Base-by-base conservation (phyloP, 2,797 vertebrate species). In the Coranthus polyacanthus region DNA sequence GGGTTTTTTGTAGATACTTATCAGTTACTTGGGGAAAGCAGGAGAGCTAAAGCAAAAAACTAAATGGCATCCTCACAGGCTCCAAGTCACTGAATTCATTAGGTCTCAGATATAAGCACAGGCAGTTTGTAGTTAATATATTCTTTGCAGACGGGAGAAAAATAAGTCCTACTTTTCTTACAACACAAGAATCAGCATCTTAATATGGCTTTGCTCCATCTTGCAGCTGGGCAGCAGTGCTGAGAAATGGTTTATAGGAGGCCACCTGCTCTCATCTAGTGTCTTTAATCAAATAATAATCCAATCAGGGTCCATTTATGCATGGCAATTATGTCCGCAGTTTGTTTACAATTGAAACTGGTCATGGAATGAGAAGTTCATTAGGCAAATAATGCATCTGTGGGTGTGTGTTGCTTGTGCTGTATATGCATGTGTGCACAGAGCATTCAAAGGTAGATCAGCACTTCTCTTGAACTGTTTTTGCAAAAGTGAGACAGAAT, bases 251-350 rank as follows among this genome's bases (percentile, higher is more conserved):
- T 66, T 49, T 59, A 75, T 77, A 70, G 68, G 50, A 79, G 82
- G 81, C 89, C 92, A 93, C 91, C 92, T 93, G 92, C 86, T 92
- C 84, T 79, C 83, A 53, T 88, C 82, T 60, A 69, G 61, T 79
- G 85, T 62, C 79, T 91, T 90, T 90, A 92, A 94, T 93, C 90
- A 90, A 91, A 92, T 90, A 90, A 92, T 90, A 92, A 90, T 89
- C 86, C 81, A 93, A 92, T 94, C 89, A 91, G 70, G 73, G 83
- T 85, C 82, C 75, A 72, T 91, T 91, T 89, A 89, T 73, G 68
- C 64, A 58, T 5, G n/a, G 74, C 84, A 90, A 91, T 94, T 92
- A 92, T 71, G 89, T 84, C 77, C 53, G 22, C 49, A 51, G 61
- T 91, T 93, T 93, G 91, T 89, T 93, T 92, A 88, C 89, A 78